phyloP scores from a whole-genome alignment of 2,888 invertebrate species.

The Therioaphis trifolii region DNA sequence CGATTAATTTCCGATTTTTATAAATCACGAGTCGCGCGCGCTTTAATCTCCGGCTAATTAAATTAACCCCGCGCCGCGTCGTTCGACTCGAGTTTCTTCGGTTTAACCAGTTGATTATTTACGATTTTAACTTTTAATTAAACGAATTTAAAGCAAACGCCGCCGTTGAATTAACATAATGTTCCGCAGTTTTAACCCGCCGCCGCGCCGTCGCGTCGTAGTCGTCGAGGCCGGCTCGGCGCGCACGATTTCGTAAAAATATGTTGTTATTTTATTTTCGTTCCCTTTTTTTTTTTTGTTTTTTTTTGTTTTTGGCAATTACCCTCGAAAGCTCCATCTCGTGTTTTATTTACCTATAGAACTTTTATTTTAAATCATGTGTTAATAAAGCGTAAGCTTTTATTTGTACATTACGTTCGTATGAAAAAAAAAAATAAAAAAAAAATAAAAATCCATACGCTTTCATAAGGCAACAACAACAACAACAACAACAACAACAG shows the following conservation, averaged over 20 bases:
- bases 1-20: neutral
- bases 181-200: neutral
- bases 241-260: no score
- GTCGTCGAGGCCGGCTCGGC: neutral
- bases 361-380: conserved; percentile 25
- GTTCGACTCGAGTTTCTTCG: neutral
- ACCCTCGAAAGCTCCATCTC: neutral
- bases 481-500: no score
- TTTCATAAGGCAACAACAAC: neutral
- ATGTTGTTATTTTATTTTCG: no score
- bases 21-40: neutral
- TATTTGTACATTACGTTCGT: no score
- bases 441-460: neutral
- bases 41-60: conserved; percentile 21
- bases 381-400: conserved; percentile 32
- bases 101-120: conserved; percentile 32
- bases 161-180: neutral
- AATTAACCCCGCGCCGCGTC: neutral
- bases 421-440: neutral
- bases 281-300: neutral
- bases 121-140: conserved; percentile 43
- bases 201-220: neutral
- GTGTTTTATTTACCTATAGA: neutral
- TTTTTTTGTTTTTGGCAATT: neutral
- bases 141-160: conserved; percentile 10